Base-by-base conservation (phyloP, 2,113 vertebrate genomes). In the Mesitornis unicolor region DNA sequence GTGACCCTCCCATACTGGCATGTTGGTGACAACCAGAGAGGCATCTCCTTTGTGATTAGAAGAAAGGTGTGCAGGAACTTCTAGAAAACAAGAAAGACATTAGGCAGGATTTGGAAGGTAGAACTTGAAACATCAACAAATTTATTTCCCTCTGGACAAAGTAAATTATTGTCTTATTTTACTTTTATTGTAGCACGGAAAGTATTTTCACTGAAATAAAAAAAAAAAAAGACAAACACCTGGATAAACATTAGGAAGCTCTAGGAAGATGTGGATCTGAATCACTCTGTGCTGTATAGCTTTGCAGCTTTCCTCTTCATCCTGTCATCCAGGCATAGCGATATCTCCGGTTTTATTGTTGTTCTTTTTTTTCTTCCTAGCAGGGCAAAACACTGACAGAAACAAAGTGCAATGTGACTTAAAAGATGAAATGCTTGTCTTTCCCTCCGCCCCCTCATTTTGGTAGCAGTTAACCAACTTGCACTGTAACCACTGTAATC, bases 401-500 rank as follows among this genome's bases (percentile, higher is more conserved):
- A 95, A 59, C 11, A 75, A 92, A 87, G n/a, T 51, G 28, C 36
- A 53, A 17, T 42, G 56, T 82, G 60, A 84, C 64, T 78, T 81
- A 47, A 78, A 92, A 92, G 80, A 71, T 33, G 2, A 89, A 95
- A 91, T 63, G 16, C 67, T 87, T 87, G 40, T 61, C 80, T 91
- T 95, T 21, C 53, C 75, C 88, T 82, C 89, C 7, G 0, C n/a
- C 47, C 65, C 13, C 36, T 94, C 87, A 71, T 90, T 95, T 91
- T 89, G 47, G 50, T 84, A 48, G 76, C 45, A 70, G 85, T 89
- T 81, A 89, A 92, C 88, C 78, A 95, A 93, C 86, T 92, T 88
- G 38, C 60, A 60, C 38, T 67, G 48, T 95, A 95, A 92, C 47
- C 64, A 78, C 94, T 93, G 42, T 87, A 90, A 96, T 87, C 86